Percentiles rank a stretch among this genome's conserved stretches.
Conservation (phyloP, 2,113 vertebrate species). For the Axis porcinus region DNA sequence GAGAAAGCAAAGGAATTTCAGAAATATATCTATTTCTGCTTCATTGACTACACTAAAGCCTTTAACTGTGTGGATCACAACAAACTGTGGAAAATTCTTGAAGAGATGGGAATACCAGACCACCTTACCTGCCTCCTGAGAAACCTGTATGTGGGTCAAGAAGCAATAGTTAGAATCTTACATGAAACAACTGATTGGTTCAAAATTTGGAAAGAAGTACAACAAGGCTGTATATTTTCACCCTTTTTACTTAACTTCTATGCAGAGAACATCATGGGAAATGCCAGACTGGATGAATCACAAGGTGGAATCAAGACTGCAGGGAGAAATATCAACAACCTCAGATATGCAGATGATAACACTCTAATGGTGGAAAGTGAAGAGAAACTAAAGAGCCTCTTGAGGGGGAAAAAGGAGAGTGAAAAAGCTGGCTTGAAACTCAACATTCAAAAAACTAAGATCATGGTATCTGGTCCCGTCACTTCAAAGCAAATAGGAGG, state of each 20-base stretch:
- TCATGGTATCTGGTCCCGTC: background rate
- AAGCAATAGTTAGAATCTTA: background rate
- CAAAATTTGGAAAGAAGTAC: background rate
- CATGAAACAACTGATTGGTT: background rate
- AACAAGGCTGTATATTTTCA: background rate
- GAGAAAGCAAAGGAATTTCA: background rate
- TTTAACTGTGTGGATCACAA: background rate
- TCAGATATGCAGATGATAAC: background rate
- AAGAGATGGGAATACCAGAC: background rate
- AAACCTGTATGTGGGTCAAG: background rate
- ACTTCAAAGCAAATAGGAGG: background rate
- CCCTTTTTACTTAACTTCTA: background rate
- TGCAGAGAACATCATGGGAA: background rate
- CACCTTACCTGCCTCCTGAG: background rate
- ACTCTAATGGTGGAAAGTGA: background rate
- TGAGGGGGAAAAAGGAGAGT: background rate
- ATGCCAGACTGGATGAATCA: background rate
- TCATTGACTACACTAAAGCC: background rate
- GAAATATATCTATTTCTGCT: background rate
- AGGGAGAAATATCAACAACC: background rate
- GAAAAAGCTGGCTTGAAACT: background rate
- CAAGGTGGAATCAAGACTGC: background rate
- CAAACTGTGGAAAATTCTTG: background rate
- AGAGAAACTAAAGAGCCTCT: background rate
- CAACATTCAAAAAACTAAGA: background rate